A percentile compares a stretch with the other conserved stretches of the same genome.
Conservation (phyloP, 2,113 vertebrate genomes). For the Atrichornis clamosus region DNA sequence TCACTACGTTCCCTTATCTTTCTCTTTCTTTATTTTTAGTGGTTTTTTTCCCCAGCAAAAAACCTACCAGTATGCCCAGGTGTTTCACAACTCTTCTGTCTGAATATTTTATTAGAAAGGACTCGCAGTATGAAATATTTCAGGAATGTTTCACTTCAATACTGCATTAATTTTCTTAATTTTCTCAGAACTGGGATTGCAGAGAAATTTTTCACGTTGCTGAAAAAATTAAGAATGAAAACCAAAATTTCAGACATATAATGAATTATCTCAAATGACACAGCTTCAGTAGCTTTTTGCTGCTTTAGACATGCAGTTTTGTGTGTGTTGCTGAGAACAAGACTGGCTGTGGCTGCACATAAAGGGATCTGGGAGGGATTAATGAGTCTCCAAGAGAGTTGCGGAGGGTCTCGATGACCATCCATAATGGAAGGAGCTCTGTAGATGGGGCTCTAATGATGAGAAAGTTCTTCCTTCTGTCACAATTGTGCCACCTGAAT, state of each 20-base stretch:
- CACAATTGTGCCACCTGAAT: background rate
- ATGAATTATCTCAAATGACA: background rate
- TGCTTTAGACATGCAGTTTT: background rate
- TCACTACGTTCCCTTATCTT: fast-evolving
- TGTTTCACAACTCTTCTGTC: background rate
- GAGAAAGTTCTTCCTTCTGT: background rate
- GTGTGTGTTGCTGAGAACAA: background rate
- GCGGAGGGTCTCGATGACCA: background rate
- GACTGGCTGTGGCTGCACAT: background rate
- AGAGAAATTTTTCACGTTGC: background rate
- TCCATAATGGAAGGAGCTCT: background rate
- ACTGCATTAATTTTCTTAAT: background rate
- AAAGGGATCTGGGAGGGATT: background rate
- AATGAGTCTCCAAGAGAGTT: background rate
- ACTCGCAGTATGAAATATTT: fast-evolving
- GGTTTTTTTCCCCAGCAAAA: background rate
- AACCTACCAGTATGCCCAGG: fast-evolving
- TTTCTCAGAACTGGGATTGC: background rate
- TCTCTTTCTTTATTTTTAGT: background rate
- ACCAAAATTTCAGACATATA: background rate
- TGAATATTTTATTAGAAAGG: background rate
- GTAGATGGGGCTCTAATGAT: background rate
- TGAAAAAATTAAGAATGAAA: background rate
- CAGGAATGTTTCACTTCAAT: background rate
- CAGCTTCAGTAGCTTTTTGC: background rate